These are phyloP conservation scores for Parazoanthus swiftii DNA, from an alignment of 92 coral and sea anemone species.

Conservation along the genomic window DNA sequence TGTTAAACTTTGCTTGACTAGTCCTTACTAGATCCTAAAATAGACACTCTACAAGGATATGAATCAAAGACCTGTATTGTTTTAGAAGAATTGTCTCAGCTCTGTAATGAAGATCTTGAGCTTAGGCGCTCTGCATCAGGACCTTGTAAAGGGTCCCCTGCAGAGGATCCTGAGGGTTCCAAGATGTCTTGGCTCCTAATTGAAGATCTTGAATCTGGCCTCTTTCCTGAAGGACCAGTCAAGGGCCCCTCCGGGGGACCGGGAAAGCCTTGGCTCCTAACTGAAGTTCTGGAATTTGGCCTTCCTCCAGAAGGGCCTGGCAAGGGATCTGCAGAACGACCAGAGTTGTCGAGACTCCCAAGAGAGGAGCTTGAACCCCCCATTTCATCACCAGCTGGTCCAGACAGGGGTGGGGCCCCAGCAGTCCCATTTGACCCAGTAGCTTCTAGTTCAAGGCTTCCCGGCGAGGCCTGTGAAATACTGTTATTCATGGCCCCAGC, in stretches of 20 bases:
- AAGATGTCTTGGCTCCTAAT: background rate
- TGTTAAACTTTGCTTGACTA: too few species aligned
- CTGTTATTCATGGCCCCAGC: background rate
- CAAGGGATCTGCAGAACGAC: background rate
- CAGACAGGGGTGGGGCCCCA: background rate
- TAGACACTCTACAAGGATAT: too few species aligned
- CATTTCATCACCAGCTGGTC: background rate
- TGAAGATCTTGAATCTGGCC: slow-evolving; percentile 28
- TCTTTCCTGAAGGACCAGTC: background rate
- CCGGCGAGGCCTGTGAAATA: slow-evolving; percentile 45
- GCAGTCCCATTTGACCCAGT: background rate
- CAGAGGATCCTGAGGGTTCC: background rate
- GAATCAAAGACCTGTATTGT: background rate
- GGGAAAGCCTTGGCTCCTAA: background rate
- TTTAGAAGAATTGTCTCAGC: background rate
- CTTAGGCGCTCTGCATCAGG: background rate
- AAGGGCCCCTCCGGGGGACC: background rate
- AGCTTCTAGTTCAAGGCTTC: slow-evolving; percentile 18
- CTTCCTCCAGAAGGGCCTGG: background rate
- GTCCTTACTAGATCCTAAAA: too few species aligned
- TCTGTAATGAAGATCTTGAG: slow-evolving; percentile 6
- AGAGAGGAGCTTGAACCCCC: slow-evolving; percentile 29
- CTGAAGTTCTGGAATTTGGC: slow-evolving; percentile 25
- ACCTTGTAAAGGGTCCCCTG: background rate
- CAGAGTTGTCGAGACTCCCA: background rate